A percentile compares a stretch with the other conserved stretches of the same genome.
phyloP scores from a whole-genome alignment of 2,797 vertebrate genomes.

The Epinephelus malabaricus region DNA sequence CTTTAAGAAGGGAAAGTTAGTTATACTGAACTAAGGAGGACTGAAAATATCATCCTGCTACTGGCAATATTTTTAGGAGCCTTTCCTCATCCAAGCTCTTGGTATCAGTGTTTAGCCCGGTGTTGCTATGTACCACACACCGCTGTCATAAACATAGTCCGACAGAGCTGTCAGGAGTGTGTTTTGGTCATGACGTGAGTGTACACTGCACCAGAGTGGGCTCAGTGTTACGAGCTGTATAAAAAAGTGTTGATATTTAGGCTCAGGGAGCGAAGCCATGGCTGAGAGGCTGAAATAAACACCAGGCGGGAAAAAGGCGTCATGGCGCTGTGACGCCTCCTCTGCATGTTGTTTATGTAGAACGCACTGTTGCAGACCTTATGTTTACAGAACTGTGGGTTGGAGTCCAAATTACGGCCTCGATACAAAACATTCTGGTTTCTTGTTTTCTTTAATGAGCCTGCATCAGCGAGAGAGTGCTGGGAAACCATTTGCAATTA shows the following conservation, averaged over 20 bases:
- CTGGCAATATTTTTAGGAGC: background rate
- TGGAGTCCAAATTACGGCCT: background rate
- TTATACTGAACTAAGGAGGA: too few species aligned
- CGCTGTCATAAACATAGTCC: background rate
- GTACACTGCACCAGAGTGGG: slow-evolving; percentile 2
- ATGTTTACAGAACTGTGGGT: slow-evolving; percentile 35
- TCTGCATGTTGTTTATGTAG: slow-evolving; percentile 32
- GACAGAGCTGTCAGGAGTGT: background rate
- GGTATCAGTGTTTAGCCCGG: background rate
- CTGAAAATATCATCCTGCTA: too few species aligned
- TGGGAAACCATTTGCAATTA: background rate
- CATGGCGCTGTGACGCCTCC: slow-evolving; percentile 22
- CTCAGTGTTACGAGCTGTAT: slow-evolving; percentile 9
- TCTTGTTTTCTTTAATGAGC: slow-evolving; percentile 15
- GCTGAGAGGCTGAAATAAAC: slow-evolving; percentile 37
- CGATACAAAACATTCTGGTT: background rate
- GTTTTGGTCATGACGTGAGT: slow-evolving; percentile 4
- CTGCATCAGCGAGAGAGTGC: background rate
- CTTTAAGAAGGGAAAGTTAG: background rate
- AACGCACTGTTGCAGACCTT: slow-evolving; percentile 4
- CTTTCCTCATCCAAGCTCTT: background rate
- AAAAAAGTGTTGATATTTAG: slow-evolving; percentile 34
- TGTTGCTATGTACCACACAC: background rate
- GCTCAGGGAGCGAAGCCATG: slow-evolving; percentile 9
- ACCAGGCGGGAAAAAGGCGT: slow-evolving; percentile 26